Evolutionary conservation across 2,113 vertebrate species (phyloP).

Genomic region (Anser cygnoides): DNA sequence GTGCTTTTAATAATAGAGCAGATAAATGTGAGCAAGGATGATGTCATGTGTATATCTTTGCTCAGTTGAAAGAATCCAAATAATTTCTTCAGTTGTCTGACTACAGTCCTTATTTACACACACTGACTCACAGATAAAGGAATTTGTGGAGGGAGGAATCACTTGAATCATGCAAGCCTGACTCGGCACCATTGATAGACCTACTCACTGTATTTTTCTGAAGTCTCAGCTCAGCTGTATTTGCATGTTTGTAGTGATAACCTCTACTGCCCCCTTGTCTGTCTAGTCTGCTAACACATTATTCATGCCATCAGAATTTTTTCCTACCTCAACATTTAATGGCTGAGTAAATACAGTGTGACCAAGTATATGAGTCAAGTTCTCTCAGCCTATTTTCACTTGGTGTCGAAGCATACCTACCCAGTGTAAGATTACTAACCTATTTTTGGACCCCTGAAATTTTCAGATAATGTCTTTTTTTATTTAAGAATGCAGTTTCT

Average conservation of each 20-base stretch:
- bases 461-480: not conserved
- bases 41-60: not conserved
- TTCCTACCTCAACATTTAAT: slow-evolving; percentile 35
- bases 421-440: not conserved
- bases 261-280: slow-evolving; percentile 14
- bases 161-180: slow-evolving; percentile 21
- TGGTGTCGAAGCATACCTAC: not conserved
- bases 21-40: not conserved
- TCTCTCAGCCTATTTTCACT: slow-evolving; percentile 33
- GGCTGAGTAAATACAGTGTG: not conserved
- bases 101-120: slow-evolving; percentile 32
- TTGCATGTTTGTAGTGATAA: slow-evolving; percentile 37
- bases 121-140: slow-evolving; percentile 23
- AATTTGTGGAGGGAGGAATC: not conserved
- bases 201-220: slow-evolving; percentile 2
- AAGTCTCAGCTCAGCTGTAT: slow-evolving; percentile 14
- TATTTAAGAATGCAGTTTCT: not conserved
- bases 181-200: not conserved
- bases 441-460: not conserved
- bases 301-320: slow-evolving; percentile 15
- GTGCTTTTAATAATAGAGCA: not conserved
- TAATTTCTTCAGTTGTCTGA: slow-evolving; percentile 32
- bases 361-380: slow-evolving; percentile 23
- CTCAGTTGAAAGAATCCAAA: slow-evolving; percentile 3
- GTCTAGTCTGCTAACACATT: slow-evolving; percentile 45